Evolutionary conservation across 2,888 invertebrate species (phyloP), one percentile per base, ranked within the genome.

Genomic region (Harmothoe impar): DNA sequence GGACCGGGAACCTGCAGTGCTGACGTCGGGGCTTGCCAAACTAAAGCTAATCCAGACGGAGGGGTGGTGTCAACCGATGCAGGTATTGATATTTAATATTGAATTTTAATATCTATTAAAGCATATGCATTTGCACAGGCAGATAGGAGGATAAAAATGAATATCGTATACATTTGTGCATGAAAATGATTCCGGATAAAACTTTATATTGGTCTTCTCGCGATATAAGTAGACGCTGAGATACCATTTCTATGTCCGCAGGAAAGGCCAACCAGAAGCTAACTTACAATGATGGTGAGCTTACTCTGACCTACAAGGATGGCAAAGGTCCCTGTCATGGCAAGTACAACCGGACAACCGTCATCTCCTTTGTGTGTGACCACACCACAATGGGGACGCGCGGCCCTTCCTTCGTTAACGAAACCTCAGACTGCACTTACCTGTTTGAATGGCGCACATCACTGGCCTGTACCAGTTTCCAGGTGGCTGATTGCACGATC

Each of bases 341-440:
- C 7, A 93, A 93, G 81, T 94, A 92, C 89, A 93, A 93, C 56
- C 93, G 94, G n/a, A 92, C 93, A 20, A 94, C 95, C 15, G 91
- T 94, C 88, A 94, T 95, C 43, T 93, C 92, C 15, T 95, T 95
- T 91, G 89, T 93, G 12, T 95, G 95, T 92, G 94, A 95, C 91
- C 93, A 94, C 52, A 92, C 92, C 0, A 92, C 91, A 29, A 91
- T 93, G 84, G 94, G 94, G 51, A 91, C 56, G 25, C 10, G 35
- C 0, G 93, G 93, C 43, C 94, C 94, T 25, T 91, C 91, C 89
- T 93, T 94, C 68, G 81, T 94, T 33, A 92, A 93, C 15, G 94
- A 94, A 90, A 91, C 92, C 12, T 89, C 89, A 1, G 94, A 93
- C 91, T 95, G 95, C 89, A 93, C 93, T 5, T 94, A 94, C 90